Evolutionary conservation across 2,888 invertebrate species (phyloP).

Genomic region (Carabus problematicus): DNA sequence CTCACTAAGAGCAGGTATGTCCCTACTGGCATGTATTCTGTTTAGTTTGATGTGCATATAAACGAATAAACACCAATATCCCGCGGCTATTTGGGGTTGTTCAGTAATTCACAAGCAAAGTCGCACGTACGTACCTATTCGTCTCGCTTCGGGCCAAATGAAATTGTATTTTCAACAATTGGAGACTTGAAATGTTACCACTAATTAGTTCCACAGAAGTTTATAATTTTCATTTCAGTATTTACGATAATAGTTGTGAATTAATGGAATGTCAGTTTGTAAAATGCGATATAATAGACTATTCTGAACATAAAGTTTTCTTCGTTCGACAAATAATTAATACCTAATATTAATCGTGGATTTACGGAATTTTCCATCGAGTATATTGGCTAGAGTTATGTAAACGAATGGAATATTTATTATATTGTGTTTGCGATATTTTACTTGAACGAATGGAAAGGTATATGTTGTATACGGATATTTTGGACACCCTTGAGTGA

Average conservation of each 20-base stretch:
- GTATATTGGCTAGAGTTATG: background rate
- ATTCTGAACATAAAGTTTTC: background rate
- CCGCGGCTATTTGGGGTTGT: constrained; percentile 31
- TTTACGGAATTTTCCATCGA: background rate
- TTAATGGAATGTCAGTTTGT: background rate
- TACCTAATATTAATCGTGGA: background rate
- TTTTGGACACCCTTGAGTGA: constrained; percentile 27
- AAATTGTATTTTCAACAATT: no score
- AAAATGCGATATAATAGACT: background rate
- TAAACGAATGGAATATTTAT: background rate
- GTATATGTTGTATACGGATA: no score
- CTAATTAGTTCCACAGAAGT: background rate
- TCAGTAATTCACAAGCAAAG: constrained; percentile 23
- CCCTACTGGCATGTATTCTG: no score
- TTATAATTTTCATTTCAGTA: background rate
- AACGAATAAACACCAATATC: constrained; percentile 22
- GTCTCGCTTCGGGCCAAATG: no score
- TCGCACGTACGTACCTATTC: constrained; percentile 3
- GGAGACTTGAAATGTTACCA: background rate
- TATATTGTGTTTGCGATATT: background rate
- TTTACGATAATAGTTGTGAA: background rate
- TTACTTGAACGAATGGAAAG: background rate
- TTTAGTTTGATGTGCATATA: constrained; percentile 1
- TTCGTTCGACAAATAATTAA: background rate
- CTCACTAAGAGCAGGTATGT: constrained; percentile 19